Base-by-base conservation (phyloP, 2,888 invertebrate species). In the Pogonocherus hispidulus region DNA sequence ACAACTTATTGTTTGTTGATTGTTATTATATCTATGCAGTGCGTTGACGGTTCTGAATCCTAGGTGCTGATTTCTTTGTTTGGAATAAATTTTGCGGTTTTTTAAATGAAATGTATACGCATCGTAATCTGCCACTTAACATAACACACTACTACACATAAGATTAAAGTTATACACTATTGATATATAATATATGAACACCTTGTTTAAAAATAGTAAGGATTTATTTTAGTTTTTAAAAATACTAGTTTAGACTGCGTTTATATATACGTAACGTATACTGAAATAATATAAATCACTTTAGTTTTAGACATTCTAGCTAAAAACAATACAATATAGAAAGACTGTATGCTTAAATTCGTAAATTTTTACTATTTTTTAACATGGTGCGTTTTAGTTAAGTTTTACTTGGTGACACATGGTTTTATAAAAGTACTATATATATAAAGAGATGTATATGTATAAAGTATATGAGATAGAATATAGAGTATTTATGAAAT, bases 401-500 rank as follows among this genome's bases (percentile, higher is more conserved):
- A 83, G 82, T 83, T 83, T 84, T 82, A 82, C 80, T 84, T 85
- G 85, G 84, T 85, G 84, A 85, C 83, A 85, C 84, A 83, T 84
- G 84, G 84, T 85, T 85, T 85, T 84, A 84, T 85, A 84, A 84
- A 83, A 81, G 81, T 81, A 81, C 84, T 84, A 82, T 81, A 83
- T n/a, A n/a, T 83, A 84, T 82, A 82, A 83, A 85, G 84, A 85
- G 84, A 84, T 84, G 84, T 84, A 84, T 85, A 85, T 85, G 84
- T 85, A 85, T 84, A 86, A 84, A 85, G 82, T 84, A 84, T 85
- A 85, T 84, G 81, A 84, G 78, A 83, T 84, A 84, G 83, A 82
- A 77, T 76, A 82, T 83, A 84, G 83, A 83, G 76, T 83, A 84
- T 84, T 84, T 84, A 83, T 84, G 80, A 84, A 83, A 84, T 84